Conservation (phyloP, 2,888 invertebrate genomes). For the Corbicula japonica region DNA sequence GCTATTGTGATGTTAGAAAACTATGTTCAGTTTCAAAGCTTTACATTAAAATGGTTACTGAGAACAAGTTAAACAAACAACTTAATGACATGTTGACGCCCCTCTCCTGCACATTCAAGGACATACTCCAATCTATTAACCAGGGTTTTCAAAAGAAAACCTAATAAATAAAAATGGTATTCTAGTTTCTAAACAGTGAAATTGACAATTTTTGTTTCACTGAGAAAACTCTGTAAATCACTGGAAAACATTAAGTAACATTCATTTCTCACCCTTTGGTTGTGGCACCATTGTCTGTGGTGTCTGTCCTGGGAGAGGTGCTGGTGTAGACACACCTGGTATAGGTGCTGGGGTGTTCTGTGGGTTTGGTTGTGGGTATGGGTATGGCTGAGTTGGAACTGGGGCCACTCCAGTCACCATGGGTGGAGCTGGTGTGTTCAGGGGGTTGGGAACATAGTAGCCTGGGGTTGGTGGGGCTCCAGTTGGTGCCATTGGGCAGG, state of each 20-base stretch:
- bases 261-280: conserved; percentile 31
- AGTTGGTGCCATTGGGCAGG: conserved; percentile 71
- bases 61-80: too few relatives aligned
- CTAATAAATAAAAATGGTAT: too few relatives aligned
- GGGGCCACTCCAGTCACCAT: conserved; percentile 70
- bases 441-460: conserved; percentile 67
- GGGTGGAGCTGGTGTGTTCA: conserved; percentile 69
- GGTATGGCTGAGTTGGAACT: conserved; percentile 52
- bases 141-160: too few relatives aligned
- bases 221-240: neutral
- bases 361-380: conserved; percentile 42
- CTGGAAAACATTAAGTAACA: too few relatives aligned
- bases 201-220: too few relatives aligned
- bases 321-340: conserved; percentile 45
- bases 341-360: conserved; percentile 47
- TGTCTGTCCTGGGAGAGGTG: conserved; percentile 57
- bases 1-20: neutral
- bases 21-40: neutral
- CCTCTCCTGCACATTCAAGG: too few relatives aligned
- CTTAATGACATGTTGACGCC: too few relatives aligned
- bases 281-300: conserved; percentile 54
- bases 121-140: too few relatives aligned
- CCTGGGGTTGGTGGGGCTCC: conserved; percentile 72
- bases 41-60: neutral
- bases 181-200: too few relatives aligned